phyloP scores from a whole-genome alignment of 1,140 invertebrate species.

The Prorops nasuta region DNA sequence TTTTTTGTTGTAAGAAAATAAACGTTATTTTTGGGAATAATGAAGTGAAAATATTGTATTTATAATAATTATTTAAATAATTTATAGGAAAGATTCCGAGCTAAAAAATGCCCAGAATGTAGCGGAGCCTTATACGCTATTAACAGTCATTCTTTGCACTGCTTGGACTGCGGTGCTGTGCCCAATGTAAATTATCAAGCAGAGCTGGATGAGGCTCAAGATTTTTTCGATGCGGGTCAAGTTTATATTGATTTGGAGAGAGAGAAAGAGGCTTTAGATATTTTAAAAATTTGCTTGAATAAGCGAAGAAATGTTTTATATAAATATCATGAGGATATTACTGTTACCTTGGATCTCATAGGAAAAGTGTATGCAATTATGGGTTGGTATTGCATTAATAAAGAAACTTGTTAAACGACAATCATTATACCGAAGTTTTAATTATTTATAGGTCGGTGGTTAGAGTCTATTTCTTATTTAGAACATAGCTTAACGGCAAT shows the following conservation, averaged over 20 bases:
- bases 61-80: conserved; percentile 10
- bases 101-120: conserved; percentile 45
- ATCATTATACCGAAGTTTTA: conserved; percentile 4
- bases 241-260: conserved; percentile 22
- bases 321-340: conserved; percentile 53
- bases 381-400: conserved; percentile 38
- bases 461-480: conserved; percentile 51
- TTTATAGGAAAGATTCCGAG: conserved; percentile 48
- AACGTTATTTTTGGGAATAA: background rate
- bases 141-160: conserved; percentile 20
- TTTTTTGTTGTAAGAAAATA: conserved; percentile 56
- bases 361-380: conserved; percentile 55
- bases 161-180: conserved; percentile 38
- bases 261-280: conserved; percentile 30
- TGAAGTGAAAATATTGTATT: background rate
- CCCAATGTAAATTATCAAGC: conserved; percentile 25
- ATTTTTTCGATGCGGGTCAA: conserved; percentile 35
- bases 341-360: conserved; percentile 54
- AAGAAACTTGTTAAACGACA: background rate
- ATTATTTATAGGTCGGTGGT: conserved; percentile 40
- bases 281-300: conserved; percentile 46
- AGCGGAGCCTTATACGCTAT: conserved; percentile 32
- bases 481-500: conserved; percentile 51
- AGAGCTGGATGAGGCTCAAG: conserved; percentile 47
- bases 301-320: conserved; percentile 52